Percentiles rank a stretch among this genome's conserved stretches.
Conservation (phyloP, 2,113 vertebrate genomes). For the Notechis scutatus region DNA sequence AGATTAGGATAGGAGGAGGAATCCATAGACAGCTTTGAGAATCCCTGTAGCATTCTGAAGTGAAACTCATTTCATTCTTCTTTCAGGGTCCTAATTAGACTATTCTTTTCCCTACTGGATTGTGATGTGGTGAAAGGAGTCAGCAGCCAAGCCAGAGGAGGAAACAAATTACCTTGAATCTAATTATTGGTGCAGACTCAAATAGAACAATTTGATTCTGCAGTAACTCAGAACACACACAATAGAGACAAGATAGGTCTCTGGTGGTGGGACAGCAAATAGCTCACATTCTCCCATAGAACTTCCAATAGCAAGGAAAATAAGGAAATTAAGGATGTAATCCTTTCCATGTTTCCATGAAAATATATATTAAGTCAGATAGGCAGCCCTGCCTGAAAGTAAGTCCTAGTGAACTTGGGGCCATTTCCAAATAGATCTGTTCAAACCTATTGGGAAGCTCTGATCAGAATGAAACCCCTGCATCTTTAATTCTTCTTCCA, state of each 20-base stretch:
- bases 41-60: neutral
- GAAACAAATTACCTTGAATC: neutral
- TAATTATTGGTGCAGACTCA: neutral
- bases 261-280: neutral
- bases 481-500: no score
- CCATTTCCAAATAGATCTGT: neutral
- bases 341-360: neutral
- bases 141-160: neutral
- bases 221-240: neutral
- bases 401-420: neutral
- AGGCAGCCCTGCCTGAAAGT: neutral
- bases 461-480: neutral
- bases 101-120: neutral
- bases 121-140: neutral
- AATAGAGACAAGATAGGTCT: neutral
- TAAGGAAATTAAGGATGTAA: neutral
- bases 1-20: neutral
- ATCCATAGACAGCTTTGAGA: neutral
- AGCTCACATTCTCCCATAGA: neutral
- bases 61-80: neutral
- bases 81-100: neutral
- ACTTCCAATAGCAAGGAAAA: neutral
- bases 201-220: neutral
- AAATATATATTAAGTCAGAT: neutral
- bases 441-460: neutral